Evolutionary conservation across 2,888 invertebrate genomes (phyloP), one percentile per base, ranked within the genome.

Genomic region (Pegoplata infirma): DNA sequence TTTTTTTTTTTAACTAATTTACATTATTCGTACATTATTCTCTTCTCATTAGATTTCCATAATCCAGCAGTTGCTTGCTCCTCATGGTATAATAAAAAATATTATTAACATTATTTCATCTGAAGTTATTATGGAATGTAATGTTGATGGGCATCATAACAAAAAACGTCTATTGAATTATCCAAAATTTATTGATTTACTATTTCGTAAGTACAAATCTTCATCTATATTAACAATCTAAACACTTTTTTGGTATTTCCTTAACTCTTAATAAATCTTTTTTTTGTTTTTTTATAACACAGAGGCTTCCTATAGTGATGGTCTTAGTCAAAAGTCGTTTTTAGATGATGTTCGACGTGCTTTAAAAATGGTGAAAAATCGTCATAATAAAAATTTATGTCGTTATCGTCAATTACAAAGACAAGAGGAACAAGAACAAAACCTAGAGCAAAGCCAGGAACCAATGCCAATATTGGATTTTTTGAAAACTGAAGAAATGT

Each of bases 1-100:
- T n/a, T n/a, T n/a, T n/a, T n/a, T n/a, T n/a, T n/a, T n/a, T n/a
- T n/a, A n/a, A n/a, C n/a, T n/a, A n/a, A n/a, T n/a, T n/a, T n/a
- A n/a, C n/a, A n/a, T n/a, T n/a, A n/a, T n/a, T n/a, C n/a, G n/a
- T n/a, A n/a, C n/a, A n/a, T n/a, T n/a, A n/a, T n/a, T n/a, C n/a
- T n/a, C n/a, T n/a, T n/a, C n/a, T n/a, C n/a, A n/a, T 49, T 23
- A 76, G 76, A 14, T 47, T 14, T 21, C 58, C 1, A 28, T 69
- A 16, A 36, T 66, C 2, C 55, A 61, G 5, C 67, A 49, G 8
- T 19, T 77, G 12, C 7, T 77, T n/a, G 46, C 49, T 4, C 77
- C 77, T 7, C 46, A 72, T 8, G 77, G 77, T n/a, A 56, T 77
- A 6, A n/a, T 63, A 2, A 77, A 77, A 32, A 77, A 77, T 63